Base-by-base conservation (phyloP, 2,113 vertebrate genomes). In the Lepisosteus osseus region DNA sequence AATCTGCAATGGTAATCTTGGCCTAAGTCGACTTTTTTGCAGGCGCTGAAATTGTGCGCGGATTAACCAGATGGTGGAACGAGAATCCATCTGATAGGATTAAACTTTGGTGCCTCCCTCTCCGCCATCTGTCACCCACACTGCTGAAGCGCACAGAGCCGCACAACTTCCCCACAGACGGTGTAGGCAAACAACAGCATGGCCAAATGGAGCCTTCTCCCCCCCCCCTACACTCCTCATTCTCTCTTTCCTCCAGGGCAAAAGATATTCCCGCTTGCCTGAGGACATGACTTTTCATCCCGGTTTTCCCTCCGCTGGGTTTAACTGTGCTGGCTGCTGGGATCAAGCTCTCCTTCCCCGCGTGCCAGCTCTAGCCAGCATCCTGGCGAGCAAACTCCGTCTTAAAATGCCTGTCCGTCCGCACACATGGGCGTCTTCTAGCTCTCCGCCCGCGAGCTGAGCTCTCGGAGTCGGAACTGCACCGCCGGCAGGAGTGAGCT, bases 41-140 rank as follows among this genome's bases (percentile, higher is more conserved):
- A 94, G 92, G 90, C 91, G 78, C 91, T 90, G 93, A 95, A 92
- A 94, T 90, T 88, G 91, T 91, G 92, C 74, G 69, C 84, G 91
- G 93, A 94, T 96, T 95, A 95, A 94, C 94, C 95, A 97, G 95
- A 96, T 98, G 95, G 94, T 89, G 92, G 91, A 93, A 94, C 91
- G 94, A 91, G 93, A 94, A 95, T 95, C 93, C 89, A 92, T 93
- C 92, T 96, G 94, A 98, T 94, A 96, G 94, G 95, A 97, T 98
- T 97, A 97, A 95, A 93, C 92, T 94, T 95, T 93, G 94, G 91
- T 92, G 90, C 92, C 90, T 90, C 94, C 93, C 93, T 94, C 89
- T 43, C 83, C 86, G 94, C 95, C 94, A 96, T 97, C 94, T 97
- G 95, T 91, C 94, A 90, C 68, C 78, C 68, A 82, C 81, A 68